Conservation (phyloP, 2,113 vertebrate species). For the Oreochromis spilurus region DNA sequence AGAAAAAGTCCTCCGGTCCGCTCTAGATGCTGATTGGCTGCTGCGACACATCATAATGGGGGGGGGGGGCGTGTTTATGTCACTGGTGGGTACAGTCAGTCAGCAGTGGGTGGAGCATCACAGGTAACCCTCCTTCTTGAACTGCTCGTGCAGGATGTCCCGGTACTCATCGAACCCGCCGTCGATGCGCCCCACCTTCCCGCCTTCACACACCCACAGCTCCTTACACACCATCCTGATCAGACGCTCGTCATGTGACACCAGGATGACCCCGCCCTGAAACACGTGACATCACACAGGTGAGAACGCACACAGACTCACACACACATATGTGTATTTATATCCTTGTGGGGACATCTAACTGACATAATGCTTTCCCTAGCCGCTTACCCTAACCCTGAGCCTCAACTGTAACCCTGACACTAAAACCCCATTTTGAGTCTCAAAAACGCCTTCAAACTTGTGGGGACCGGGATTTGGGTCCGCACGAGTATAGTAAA, state of each 20-base stretch:
- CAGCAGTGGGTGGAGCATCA: constrained; percentile 63
- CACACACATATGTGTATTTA: background rate
- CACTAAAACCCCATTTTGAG: too few relatives aligned
- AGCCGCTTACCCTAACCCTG: too few relatives aligned
- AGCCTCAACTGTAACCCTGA: too few relatives aligned
- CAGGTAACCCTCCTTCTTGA: constrained; percentile 92
- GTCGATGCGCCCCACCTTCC: constrained; percentile 81
- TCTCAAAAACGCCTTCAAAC: too few relatives aligned
- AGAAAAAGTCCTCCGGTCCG: background rate
- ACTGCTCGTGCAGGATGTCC: constrained; percentile 94
- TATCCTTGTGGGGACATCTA: too few relatives aligned
- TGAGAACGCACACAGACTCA: background rate
- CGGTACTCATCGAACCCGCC: constrained; percentile 96
- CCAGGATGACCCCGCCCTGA: constrained; percentile 91
- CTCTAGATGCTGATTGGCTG: background rate
- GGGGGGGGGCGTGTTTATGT: background rate
- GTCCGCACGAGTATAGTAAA: too few relatives aligned
- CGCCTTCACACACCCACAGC: constrained; percentile 90
- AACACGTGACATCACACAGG: background rate
- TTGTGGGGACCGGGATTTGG: too few relatives aligned
- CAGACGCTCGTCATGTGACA: constrained; percentile 94
- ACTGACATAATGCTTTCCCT: too few relatives aligned
- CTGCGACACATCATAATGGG: background rate
- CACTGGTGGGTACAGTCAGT: background rate
- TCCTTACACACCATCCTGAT: constrained; percentile 92